Conservation (phyloP, 2,888 invertebrate species). For the Microctonus hyperodae region DNA sequence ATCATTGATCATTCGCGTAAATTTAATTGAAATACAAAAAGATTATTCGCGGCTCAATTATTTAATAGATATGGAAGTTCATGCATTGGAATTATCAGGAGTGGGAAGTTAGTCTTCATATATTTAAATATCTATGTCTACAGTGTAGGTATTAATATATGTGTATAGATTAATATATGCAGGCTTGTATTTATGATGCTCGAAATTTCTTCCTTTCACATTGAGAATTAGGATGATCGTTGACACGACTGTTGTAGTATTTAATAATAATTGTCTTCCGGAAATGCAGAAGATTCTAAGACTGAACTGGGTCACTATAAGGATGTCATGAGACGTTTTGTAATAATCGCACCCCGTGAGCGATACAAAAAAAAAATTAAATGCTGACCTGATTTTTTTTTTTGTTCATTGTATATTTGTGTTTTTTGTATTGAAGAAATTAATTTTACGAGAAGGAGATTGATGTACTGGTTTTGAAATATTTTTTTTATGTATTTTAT, state of each 20-base stretch:
- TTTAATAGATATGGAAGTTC: slow-evolving; percentile 41
- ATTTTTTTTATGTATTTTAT: too few relatives aligned
- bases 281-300: background rate
- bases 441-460: background rate
- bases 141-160: too few relatives aligned
- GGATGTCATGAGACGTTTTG: slow-evolving; percentile 1
- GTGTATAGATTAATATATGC: too few relatives aligned
- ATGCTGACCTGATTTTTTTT: slow-evolving; percentile 11
- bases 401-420: background rate
- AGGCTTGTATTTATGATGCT: too few relatives aligned
- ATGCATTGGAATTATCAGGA: slow-evolving; percentile 9
- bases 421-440: background rate
- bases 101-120: background rate
- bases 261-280: background rate
- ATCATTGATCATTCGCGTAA: slow-evolving; percentile 38
- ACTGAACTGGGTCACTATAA: background rate
- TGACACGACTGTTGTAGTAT: background rate
- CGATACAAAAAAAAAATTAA: background rate
- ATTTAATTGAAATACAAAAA: slow-evolving; percentile 37
- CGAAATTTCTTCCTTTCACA: too few relatives aligned
- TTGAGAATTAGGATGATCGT: background rate
- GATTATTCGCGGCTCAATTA: slow-evolving; percentile 38
- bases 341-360: background rate
- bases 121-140: background rate
- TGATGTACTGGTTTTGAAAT: background rate